Conservation (phyloP, 2,797 vertebrate genomes). For the Distichodus sexfasciatus region DNA sequence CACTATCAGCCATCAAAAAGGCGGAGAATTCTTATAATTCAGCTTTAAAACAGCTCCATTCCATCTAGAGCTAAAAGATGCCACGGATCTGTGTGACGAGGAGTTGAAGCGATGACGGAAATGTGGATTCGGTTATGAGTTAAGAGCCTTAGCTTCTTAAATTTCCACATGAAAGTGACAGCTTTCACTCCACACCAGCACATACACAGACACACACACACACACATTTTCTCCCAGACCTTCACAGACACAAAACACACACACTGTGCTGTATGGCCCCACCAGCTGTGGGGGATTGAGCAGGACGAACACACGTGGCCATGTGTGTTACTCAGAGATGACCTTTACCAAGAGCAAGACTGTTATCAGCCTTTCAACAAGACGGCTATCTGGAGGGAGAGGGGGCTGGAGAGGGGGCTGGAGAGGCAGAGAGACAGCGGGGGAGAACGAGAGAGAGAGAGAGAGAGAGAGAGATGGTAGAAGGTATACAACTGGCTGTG, state of each 20-base stretch:
- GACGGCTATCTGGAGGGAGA: too few species aligned
- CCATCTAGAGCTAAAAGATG: not conserved
- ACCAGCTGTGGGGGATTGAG: constrained; percentile 6
- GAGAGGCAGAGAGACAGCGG: not conserved
- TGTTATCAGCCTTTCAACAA: constrained; percentile 27
- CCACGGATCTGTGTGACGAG: not conserved
- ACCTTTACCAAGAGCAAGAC: constrained; percentile 32
- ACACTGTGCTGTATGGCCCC: not conserved
- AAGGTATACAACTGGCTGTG: too few species aligned
- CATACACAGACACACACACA: not conserved
- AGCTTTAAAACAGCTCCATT: not conserved
- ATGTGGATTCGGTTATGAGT: not conserved
- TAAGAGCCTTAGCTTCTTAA: not conserved
- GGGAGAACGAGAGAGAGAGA: not conserved
- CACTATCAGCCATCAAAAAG: not conserved
- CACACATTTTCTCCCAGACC: not conserved
- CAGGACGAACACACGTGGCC: constrained; percentile 24
- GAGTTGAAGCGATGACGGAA: not conserved
- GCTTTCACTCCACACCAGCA: not conserved
- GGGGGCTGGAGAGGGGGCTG: constrained; percentile 2
- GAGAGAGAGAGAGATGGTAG: too few species aligned
- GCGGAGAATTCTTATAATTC: not conserved
- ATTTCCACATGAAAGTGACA: constrained; percentile 7
- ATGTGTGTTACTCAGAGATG: constrained; percentile 37
- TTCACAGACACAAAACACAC: not conserved